Evolutionary conservation across 1,140 invertebrate genomes (phyloP).

Genomic region (Chelonus insularis): DNA sequence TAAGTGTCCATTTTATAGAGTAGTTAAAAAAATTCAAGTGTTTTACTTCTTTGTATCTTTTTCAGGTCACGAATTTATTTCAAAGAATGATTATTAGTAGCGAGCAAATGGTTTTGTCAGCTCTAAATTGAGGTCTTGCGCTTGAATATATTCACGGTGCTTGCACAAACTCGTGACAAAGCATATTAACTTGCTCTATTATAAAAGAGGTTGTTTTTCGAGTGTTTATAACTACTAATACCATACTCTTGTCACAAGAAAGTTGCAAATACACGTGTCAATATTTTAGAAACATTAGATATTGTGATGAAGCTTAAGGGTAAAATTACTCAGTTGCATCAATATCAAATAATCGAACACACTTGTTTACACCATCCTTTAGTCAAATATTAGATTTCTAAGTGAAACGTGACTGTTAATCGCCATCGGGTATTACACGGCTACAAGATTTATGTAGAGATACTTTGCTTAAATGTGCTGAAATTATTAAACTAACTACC

Average conservation of each 20-base stretch:
- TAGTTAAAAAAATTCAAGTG: too few relatives aligned
- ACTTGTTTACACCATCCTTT: neutral
- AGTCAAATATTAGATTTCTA: neutral
- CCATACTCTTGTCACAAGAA: neutral
- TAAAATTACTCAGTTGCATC: neutral
- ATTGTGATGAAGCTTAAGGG: neutral
- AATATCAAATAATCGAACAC: neutral
- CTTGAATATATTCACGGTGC: neutral
- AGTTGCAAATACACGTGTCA: neutral
- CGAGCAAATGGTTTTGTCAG: neutral
- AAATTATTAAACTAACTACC: too few relatives aligned
- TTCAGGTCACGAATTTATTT: too few relatives aligned
- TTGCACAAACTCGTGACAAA: constrained; percentile 1
- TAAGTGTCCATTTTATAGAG: too few relatives aligned
- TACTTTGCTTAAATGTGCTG: too few relatives aligned
- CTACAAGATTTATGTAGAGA: neutral
- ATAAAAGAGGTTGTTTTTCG: neutral
- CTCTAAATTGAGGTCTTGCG: neutral
- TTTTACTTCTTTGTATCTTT: too few relatives aligned
- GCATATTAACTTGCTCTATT: neutral
- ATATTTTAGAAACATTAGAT: neutral
- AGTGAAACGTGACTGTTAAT: neutral
- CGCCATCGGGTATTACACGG: neutral
- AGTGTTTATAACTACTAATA: neutral
- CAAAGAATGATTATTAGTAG: neutral